phyloP scores from a whole-genome alignment of 2,888 invertebrate species.

The Sympetrum striolatum region DNA sequence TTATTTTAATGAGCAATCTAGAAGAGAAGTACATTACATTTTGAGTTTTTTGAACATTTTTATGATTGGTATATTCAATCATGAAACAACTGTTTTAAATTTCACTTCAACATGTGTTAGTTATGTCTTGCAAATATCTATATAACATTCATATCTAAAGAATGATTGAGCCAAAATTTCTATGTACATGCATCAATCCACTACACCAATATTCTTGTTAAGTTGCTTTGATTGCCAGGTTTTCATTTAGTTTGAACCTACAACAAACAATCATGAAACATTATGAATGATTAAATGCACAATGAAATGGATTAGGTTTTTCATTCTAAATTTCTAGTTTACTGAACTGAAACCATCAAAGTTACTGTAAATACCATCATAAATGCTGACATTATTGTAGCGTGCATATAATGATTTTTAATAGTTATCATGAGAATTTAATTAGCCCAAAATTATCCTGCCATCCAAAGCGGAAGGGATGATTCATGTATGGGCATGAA shows the following conservation, averaged over 20 bases:
- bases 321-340: not conserved
- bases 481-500: not conserved
- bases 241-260: not conserved
- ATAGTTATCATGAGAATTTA: not conserved
- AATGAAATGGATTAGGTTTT: not conserved
- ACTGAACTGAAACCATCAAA: not conserved
- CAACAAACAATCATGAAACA: not conserved
- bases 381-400: not conserved
- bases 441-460: not conserved
- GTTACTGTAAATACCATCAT: not conserved
- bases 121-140: not conserved
- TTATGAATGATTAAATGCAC: not conserved
- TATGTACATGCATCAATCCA: not conserved
- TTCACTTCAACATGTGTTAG: not conserved
- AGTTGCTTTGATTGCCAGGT: not conserved
- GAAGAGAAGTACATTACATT: conserved; percentile 10
- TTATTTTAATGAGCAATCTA: not conserved
- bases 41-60: not conserved
- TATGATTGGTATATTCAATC: not conserved
- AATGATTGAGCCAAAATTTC: conserved; percentile 12
- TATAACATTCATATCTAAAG: not conserved
- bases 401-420: not conserved
- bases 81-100: not conserved
- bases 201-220: not conserved
- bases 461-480: not conserved